Base-by-base conservation (phyloP, 2,888 invertebrate genomes). In the Mamestra brassicae region DNA sequence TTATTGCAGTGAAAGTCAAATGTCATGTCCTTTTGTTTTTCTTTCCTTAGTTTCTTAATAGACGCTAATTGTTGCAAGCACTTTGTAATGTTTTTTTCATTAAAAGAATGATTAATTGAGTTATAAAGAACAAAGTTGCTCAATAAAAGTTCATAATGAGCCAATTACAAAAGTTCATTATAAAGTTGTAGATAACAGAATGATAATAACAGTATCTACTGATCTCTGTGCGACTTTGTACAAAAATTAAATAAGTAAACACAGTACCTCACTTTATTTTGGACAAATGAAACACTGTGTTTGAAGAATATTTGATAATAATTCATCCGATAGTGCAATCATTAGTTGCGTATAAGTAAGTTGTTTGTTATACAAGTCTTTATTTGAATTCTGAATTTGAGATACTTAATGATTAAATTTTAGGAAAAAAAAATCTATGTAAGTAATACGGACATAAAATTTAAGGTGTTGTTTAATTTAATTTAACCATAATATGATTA, bases 101-200 rank as follows among this genome's bases (percentile, higher is more conserved):
- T 47, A 67, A 67, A 67, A 81, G 38, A 54, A 67, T 81, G 66
- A 67, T 34, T 81, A 63, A 81, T 67, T 54, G 66, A 78, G 66
- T 76, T 58, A 11, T 60, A 58, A 45, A 50, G 26, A 58, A 76
- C 7, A 65, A 77, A 69, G 52, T 69, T 34, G n/a, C 55, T 61
- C 38, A 69, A 47, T 61, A 13, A 52, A 76, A 82, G 55, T 77
- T 69, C 6, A n/a, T 62, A 69, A 82, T 69, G 83, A 82, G 69
- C 26, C 55, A 76, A 81, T 76, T 81, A 78, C 42, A 50, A 67
- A 67, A 50, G 67, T 67, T 60, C 54, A 68, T 68, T 68, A 68
- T 52, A n/a, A 78, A 81, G 54, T 82, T 82, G 54, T 42, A 62
- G 76, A 66, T 74, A 65, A 52, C 36, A 58, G 15, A 52, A 54